Evolutionary conservation across 1,140 invertebrate genomes (phyloP), one percentile per base, ranked within the genome.

Genomic region (Cecropterus lyciades): DNA sequence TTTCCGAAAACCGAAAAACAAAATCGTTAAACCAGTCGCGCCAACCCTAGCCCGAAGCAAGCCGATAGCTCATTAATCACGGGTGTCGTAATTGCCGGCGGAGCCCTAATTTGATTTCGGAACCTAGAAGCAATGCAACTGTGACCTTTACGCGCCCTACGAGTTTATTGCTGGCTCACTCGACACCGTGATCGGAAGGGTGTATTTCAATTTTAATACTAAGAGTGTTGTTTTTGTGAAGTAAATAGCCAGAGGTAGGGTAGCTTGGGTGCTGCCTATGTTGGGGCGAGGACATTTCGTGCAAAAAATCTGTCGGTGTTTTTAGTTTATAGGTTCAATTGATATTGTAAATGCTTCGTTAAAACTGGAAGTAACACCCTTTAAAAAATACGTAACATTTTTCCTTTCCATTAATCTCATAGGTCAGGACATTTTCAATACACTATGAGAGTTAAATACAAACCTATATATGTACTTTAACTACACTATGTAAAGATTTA

Each of bases 51-150:
- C 63, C 65, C 70, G 62, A n/a, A 65, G 69, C 69, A 77, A 77
- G 78, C 75, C 81, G 83, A 84, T 82, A 78, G 77, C 75, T 85
- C 87, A 87, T 87, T 88, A 89, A 89, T 88, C 85, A 88, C 80
- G 67, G 63, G 67, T 74, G 74, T 59, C 81, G 83, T 87, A 84
- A 89, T 83, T 84, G 83, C 74, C 73, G 60, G 33, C 57, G 40
- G 60, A 51, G 60, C 49, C 73, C 75, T 83, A 83, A 83, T 86
- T 88, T 86, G 75, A 85, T 85, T 85, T 84, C 77, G 73, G 72
- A 75, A 63, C 73, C 73, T 79, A 73, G 74, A 71, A 72, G 78
- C 81, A 73, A 81, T 80, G 79, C 72, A 80, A 63, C 59, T 62
- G 57, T 49, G 57, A 62, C 57, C 57, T 49, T 62, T 62, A 15